A percentile compares a stretch with the other conserved stretches of the same genome.
Conservation (phyloP, 2,888 invertebrate species). For the Antheraea assamensis region DNA sequence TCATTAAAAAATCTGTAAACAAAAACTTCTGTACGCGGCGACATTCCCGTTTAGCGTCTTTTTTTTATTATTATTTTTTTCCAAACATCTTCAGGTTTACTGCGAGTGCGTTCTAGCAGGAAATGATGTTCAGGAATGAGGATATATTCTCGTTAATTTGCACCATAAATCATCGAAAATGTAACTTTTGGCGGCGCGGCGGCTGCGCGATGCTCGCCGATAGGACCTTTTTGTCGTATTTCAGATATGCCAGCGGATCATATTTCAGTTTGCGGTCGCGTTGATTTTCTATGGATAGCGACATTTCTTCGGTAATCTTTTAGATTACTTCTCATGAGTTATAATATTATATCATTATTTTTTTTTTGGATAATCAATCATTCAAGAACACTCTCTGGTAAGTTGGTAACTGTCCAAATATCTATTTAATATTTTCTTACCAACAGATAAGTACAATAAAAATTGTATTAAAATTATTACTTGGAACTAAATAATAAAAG, state of each 20-base stretch:
- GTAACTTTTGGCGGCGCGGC: slow-evolving; percentile 64
- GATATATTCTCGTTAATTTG: slow-evolving; percentile 82
- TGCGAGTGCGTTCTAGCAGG: slow-evolving; percentile 76
- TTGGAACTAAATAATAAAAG: too few relatives aligned
- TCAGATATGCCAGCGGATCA: slow-evolving; percentile 36
- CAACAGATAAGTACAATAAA: too few relatives aligned
- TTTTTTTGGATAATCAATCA: too few relatives aligned
- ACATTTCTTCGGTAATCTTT: neutral
- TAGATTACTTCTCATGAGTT: neutral
- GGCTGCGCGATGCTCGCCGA: slow-evolving; percentile 31
- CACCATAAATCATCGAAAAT: slow-evolving; percentile 81
- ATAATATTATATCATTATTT: too few relatives aligned
- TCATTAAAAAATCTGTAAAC: slow-evolving; percentile 22
- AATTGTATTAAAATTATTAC: too few relatives aligned
- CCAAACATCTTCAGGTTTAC: slow-evolving; percentile 59
- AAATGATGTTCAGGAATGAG: slow-evolving; percentile 80
- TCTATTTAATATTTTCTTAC: too few relatives aligned
- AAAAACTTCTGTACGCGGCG: slow-evolving; percentile 37
- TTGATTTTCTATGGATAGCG: neutral
- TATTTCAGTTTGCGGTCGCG: slow-evolving; percentile 4
- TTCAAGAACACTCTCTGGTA: too few relatives aligned
- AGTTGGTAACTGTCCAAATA: too few relatives aligned
- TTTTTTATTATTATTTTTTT: slow-evolving; percentile 65
- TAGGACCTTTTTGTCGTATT: slow-evolving; percentile 45
- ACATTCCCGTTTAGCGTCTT: slow-evolving; percentile 51